A percentile compares a stretch with the other conserved stretches of the same genome.
phyloP scores from a whole-genome alignment of 1,140 invertebrate genomes.

The Cherax quadricarinatus region DNA sequence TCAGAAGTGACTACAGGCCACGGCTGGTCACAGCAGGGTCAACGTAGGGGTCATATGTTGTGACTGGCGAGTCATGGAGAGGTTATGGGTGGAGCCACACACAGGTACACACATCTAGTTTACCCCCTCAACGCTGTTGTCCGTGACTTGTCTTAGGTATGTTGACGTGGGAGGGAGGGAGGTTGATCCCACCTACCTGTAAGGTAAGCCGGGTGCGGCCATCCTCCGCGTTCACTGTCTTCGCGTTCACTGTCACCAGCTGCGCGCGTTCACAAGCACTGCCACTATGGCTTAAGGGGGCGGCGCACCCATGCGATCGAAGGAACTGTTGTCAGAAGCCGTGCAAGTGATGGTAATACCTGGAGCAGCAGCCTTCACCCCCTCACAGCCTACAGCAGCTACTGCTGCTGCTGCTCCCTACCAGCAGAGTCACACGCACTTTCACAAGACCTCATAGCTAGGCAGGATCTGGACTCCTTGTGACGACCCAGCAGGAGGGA shows the following conservation, averaged over 20 bases:
- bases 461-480: slow-evolving; percentile 20
- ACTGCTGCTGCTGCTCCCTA: background rate
- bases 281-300: slow-evolving; percentile 12
- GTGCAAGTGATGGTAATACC: slow-evolving; percentile 38
- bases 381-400: background rate
- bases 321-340: slow-evolving; percentile 30
- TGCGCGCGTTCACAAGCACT: slow-evolving; percentile 31
- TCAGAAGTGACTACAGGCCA: too few relatives aligned
- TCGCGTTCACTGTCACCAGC: slow-evolving; percentile 16
- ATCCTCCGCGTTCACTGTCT: slow-evolving; percentile 42
- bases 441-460: background rate
- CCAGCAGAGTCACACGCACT: background rate
- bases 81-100: too few relatives aligned
- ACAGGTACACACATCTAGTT: too few relatives aligned
- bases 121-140: too few relatives aligned
- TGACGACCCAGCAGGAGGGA: background rate
- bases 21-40: too few relatives aligned
- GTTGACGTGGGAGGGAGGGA: too few relatives aligned
- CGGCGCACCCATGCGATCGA: slow-evolving; percentile 35
- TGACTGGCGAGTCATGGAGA: too few relatives aligned
- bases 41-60: too few relatives aligned
- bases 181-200: slow-evolving; percentile 31
- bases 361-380: too few relatives aligned
- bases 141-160: too few relatives aligned
- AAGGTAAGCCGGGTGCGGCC: slow-evolving; percentile 46